Base-by-base conservation (phyloP, 2,888 invertebrate genomes). In the Brachypterus glaber region DNA sequence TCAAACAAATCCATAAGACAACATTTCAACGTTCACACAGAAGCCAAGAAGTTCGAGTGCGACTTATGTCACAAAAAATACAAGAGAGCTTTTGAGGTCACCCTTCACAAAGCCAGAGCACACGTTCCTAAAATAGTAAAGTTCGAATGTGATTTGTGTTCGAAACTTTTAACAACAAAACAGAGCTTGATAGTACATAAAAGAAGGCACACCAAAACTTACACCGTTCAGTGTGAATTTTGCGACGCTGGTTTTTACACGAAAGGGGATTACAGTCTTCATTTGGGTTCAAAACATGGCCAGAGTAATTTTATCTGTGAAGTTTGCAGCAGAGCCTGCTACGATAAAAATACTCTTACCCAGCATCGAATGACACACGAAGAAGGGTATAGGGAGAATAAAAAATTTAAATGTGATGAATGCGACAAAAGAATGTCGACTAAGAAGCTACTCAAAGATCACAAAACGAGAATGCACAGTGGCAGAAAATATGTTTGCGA, bases 351-450 rank as follows among this genome's bases (percentile, higher is more conserved):
- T 27, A 11, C 8, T 11, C 12, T 27, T 4, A 4, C 7, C 7
- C 27, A 27, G 12, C 27, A 27, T 11, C 8, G 12, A 13, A 9
- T 27, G 4, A 27, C 27, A 27, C 27, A 27, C 27, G 27, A 27
- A 27, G 27, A 27, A 27, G 27, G 27, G 4, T 27, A 27, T 11
- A 27, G 12, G 12, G 4, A 11, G 12, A 9, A 9, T 4, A n/a
- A n/a, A n/a, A 62, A 62, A 31, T 66, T 57, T 40, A 62, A 70
- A 4, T 72, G 71, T 37, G 55, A 63, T 18, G 58, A 58, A 2
- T 72, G 72, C 40, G 71, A 70, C 0, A 71, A 70, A 48, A 66
- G 64, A n/a, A n/a, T 2, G 72, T 62, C 48, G 63, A 49, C 48
- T 29, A 45, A 36, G 17, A 31, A 52, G 33, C 51, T 52, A 26